Percentiles rank a stretch among this genome's conserved stretches.
Conservation (phyloP, 2,797 vertebrate species). For the Crocodylus rhombifer region DNA sequence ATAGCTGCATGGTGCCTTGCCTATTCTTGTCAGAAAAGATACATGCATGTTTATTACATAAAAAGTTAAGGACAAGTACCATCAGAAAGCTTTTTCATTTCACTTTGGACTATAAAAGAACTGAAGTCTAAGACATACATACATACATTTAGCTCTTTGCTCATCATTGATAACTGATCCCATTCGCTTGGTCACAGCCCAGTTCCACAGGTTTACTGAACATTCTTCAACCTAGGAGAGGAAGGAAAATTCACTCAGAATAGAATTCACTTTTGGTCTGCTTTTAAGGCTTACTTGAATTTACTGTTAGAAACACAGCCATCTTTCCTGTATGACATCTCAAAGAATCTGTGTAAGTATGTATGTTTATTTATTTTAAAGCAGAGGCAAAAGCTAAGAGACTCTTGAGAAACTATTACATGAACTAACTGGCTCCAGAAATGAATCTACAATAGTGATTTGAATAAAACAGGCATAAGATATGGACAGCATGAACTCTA, state of each 20-base stretch:
- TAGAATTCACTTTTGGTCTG: background rate
- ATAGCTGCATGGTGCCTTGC: background rate
- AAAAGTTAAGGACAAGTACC: background rate
- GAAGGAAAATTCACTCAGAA: conserved; percentile 18
- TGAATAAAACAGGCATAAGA: background rate
- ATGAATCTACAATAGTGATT: background rate
- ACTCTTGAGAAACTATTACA: background rate
- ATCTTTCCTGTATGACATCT: background rate
- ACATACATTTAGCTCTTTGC: conserved; percentile 88
- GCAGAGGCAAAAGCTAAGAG: background rate
- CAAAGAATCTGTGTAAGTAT: accelerated
- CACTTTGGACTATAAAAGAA: background rate
- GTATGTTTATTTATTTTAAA: background rate
- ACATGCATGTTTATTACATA: background rate
- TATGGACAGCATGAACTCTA: background rate
- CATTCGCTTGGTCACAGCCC: conserved; percentile 86
- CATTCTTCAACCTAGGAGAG: conserved; percentile 86
- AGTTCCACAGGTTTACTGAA: conserved; percentile 94
- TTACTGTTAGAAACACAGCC: background rate
- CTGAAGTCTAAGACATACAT: background rate
- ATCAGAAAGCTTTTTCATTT: background rate
- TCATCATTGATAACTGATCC: conserved; percentile 79
- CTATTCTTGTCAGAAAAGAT: background rate
- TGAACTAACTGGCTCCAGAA: background rate
- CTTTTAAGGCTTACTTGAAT: background rate